These are phyloP conservation scores for Aplysia californica DNA, from an alignment of 1,140 invertebrate genomes.

Conservation along the genomic window DNA sequence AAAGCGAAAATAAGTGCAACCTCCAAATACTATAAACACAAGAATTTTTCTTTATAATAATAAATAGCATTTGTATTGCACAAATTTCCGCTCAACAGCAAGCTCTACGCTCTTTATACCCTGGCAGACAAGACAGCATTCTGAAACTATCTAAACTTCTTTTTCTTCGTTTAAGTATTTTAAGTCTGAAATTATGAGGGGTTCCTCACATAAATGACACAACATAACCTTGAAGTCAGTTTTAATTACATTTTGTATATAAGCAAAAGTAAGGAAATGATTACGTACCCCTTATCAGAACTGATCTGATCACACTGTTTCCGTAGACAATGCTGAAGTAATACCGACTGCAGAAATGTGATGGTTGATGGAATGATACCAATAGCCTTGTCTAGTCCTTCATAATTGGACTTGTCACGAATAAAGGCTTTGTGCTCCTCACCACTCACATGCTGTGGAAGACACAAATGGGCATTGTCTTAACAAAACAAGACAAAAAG, in stretches of 20 bases:
- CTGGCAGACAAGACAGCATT: too few species aligned
- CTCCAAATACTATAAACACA: too few species aligned
- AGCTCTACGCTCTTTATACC: too few species aligned
- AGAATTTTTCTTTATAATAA: too few species aligned
- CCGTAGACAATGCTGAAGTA: slow-evolving; percentile 34
- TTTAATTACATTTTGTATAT: background rate
- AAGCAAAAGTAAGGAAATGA: background rate
- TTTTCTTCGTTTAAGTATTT: too few species aligned
- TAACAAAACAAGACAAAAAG: background rate
- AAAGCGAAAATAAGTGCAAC: too few species aligned
- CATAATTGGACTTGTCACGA: slow-evolving; percentile 48
- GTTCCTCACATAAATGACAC: background rate
- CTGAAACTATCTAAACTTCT: too few species aligned
- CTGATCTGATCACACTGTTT: too few species aligned
- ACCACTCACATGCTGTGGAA: slow-evolving; percentile 49
- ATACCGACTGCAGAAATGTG: slow-evolving; percentile 42
- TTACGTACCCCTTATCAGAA: background rate
- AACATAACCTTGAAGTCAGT: background rate
- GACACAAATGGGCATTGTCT: too few species aligned
- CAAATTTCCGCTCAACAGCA: too few species aligned
- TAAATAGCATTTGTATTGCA: too few species aligned
- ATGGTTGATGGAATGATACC: slow-evolving; percentile 36
- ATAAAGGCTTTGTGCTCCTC: slow-evolving; percentile 48
- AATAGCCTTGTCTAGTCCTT: slow-evolving; percentile 49
- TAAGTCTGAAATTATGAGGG: too few species aligned